phyloP scores from a whole-genome alignment of 2,888 invertebrate species.

The Crematogaster levior region DNA sequence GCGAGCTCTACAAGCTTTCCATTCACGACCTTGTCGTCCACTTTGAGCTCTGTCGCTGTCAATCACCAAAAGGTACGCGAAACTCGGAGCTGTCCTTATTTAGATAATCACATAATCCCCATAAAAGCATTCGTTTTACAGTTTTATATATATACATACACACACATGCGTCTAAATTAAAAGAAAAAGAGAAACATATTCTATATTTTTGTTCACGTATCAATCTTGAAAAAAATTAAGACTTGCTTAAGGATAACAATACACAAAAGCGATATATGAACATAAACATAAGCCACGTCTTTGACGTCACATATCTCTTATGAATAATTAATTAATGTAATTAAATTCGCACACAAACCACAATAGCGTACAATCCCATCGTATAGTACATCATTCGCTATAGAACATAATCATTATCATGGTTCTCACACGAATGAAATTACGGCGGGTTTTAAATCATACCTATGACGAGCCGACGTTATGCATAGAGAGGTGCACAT shows the following conservation, averaged over 20 bases:
- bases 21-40: conserved; percentile 64
- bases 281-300: background rate
- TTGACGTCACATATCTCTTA: background rate
- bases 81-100: conserved; percentile 40
- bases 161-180: background rate
- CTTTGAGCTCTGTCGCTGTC: conserved; percentile 57
- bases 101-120: background rate
- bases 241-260: background rate
- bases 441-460: background rate
- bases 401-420: conserved; percentile 11
- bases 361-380: background rate
- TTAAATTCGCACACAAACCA: conserved; percentile 2
- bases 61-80: conserved; percentile 53
- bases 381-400: background rate
- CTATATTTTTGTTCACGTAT: background rate
- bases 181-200: background rate
- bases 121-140: conserved; percentile 1
- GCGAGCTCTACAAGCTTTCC: conserved; percentile 77
- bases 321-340: background rate
- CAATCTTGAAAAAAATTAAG: conserved; percentile 1
- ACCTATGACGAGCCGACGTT: background rate
- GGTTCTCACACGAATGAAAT: background rate
- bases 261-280: background rate
- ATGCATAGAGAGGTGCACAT: background rate
- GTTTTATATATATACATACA: background rate